Evolutionary conservation across 2,113 vertebrate species (phyloP), one percentile per base, ranked within the genome.

Genomic region (Climacteris rufus): DNA sequence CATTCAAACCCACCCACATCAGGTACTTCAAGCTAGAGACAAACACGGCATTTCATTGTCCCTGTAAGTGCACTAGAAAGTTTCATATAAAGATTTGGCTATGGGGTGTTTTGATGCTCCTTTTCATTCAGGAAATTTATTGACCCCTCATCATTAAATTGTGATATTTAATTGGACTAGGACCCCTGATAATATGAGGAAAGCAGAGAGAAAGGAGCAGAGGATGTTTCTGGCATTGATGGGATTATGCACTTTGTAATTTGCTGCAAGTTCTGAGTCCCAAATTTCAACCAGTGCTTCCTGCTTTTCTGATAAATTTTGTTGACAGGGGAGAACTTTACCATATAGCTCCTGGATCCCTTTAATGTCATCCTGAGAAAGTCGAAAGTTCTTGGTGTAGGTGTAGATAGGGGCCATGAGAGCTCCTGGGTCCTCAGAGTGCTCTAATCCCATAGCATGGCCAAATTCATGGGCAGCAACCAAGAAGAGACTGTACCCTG

Each of bases 381-480:
- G 98, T 35, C 98, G 98, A 40, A 99, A 99, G 96, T 99, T 98
- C 97, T 99, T 99, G 50, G 98, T 99, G 95, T 96, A 99, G 79
- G 99, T 99, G 95, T 99, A 99, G 91, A 99, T 98, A 0, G 99
- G 99, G 13, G 99, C 99, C 99, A 99, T 99, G 68, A 99, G 94
- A 44, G 99, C 99, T 24, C 99, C 99, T 0, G 99, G 98, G 86
- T 99, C 99, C 94, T 99, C 98, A 0, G 99, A 99, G 96, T 99
- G 99, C 93, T 99, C 99, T 87, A 99, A 94, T 39, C 99, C 99
- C 97, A 99, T 98, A 2, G 99, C 99, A 13, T 99, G 99, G 81
- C 99, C 99, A 92, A 99, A 99, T 82, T 99, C 99, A 65, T 99
- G 99, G 87, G 99, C 99, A 45, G 99, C 99, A 95, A 99, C 99